Percentiles rank a stretch among this genome's conserved stretches.
phyloP scores from a whole-genome alignment of 2,888 invertebrate genomes.

The Carpatolechia fugitivella region DNA sequence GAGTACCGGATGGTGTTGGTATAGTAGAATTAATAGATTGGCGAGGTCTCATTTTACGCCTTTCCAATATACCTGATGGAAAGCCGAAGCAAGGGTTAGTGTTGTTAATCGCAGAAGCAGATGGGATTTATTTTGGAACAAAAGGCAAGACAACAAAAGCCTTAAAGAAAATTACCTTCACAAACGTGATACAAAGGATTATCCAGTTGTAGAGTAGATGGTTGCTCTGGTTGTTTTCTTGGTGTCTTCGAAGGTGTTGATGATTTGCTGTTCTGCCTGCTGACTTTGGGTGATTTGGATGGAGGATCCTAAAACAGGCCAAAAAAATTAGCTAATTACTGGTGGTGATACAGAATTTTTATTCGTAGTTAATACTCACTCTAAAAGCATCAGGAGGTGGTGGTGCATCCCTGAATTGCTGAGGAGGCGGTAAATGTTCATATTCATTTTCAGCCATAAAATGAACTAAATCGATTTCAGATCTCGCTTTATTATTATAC shows the following conservation, averaged over 20 bases:
- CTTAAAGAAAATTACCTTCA: conserved; percentile 74
- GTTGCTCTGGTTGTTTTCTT: conserved; percentile 50
- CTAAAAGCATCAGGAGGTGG: conserved; percentile 87
- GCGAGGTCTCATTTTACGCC: conserved; percentile 66
- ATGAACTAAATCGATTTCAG: conserved; percentile 79
- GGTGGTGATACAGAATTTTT: no score
- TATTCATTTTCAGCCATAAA: conserved; percentile 80
- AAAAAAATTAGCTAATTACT: not conserved
- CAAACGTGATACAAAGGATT: conserved; percentile 91
- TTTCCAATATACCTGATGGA: conserved; percentile 67
- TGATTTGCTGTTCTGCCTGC: conserved; percentile 68
- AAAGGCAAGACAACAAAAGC: not conserved
- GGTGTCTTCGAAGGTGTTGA: conserved; percentile 69
- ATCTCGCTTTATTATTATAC: conserved; percentile 76
- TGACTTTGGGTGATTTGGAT: conserved; percentile 63
- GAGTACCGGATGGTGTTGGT: conserved; percentile 46
- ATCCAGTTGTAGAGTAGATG: conserved; percentile 75
- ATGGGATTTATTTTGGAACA: not conserved
- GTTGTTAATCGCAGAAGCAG: conserved; percentile 45
- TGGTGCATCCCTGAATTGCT: conserved; percentile 90
- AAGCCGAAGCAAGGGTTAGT: conserved; percentile 47
- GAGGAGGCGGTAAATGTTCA: conserved; percentile 89
- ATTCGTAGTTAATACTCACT: conserved; percentile 46
- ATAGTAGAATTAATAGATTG: conserved; percentile 55
- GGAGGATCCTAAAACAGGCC: conserved; percentile 61